Percentiles rank a stretch among this genome's conserved stretches.
These are phyloP conservation scores for Craniophora ligustri DNA, from an alignment of 2,888 invertebrate species.

Conservation along the genomic window DNA sequence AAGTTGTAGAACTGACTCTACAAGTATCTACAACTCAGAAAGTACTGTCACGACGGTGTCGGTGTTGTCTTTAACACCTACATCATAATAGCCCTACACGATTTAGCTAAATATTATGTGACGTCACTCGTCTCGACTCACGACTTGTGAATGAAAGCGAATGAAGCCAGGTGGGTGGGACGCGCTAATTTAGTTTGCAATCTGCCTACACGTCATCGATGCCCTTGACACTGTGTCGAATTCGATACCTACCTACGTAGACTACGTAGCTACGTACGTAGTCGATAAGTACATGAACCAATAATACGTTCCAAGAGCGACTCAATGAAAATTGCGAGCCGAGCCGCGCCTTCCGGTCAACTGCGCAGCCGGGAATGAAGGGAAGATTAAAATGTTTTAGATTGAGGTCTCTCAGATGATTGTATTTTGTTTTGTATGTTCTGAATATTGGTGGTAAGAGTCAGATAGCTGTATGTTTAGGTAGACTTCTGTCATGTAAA, in stretches of 20 bases:
- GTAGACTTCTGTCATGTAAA: too few species aligned
- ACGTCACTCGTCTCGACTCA: constrained; percentile 17
- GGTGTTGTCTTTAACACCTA: background rate
- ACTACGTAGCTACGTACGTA: constrained; percentile 5
- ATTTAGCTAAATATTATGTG: constrained; percentile 35
- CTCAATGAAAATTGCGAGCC: constrained; percentile 1
- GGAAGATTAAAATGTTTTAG: background rate
- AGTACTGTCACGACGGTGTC: too few species aligned
- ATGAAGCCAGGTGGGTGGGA: constrained; percentile 36
- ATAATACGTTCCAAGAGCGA: constrained; percentile 5
- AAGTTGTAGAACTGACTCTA: too few species aligned
- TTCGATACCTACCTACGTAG: constrained; percentile 6
- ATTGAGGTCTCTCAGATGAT: too few species aligned
- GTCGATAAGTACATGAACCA: constrained; percentile 6
- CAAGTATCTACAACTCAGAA: too few species aligned
- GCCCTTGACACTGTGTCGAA: constrained; percentile 56
- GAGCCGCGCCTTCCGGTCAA: background rate
- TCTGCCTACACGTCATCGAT: constrained; percentile 19
- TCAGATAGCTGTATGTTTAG: too few species aligned
- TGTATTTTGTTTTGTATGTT: too few species aligned
- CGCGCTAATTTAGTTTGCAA: constrained; percentile 45
- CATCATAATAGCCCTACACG: constrained; percentile 11
- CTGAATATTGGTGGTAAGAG: too few species aligned
- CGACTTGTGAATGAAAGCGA: constrained; percentile 53
- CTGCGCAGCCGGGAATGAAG: background rate